Evolutionary conservation across 2,113 vertebrate genomes (phyloP).

Genomic region (Oenanthe melanoleuca): DNA sequence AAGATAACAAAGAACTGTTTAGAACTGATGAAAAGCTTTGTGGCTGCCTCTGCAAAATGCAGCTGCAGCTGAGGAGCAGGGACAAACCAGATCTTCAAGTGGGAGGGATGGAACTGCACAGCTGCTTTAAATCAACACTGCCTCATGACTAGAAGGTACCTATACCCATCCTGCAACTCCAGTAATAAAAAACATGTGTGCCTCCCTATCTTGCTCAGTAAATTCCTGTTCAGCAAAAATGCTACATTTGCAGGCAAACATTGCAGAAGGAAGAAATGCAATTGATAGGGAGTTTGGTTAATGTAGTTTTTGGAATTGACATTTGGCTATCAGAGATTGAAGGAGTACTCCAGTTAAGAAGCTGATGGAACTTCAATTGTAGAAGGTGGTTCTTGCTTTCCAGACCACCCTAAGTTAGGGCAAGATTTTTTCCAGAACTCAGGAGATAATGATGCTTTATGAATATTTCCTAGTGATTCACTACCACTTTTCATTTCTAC

Average conservation of each 20-base stretch:
- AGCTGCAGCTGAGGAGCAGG: neutral
- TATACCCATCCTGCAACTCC: neutral
- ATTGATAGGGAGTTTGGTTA: neutral
- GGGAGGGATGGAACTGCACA: neutral
- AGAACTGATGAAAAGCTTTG: neutral
- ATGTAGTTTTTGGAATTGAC: neutral
- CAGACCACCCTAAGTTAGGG: neutral
- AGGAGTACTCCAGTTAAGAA: neutral
- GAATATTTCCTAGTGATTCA: neutral
- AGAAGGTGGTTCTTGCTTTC: neutral
- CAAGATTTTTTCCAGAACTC: neutral
- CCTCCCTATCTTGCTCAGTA: neutral
- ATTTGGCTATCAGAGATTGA: neutral
- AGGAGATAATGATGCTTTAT: neutral
- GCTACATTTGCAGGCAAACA: neutral
- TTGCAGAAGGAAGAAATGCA: neutral
- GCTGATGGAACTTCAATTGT: neutral
- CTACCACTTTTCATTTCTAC: neutral
- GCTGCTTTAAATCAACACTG: neutral
- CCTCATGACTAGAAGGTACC: neutral
- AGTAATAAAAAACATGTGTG: neutral
- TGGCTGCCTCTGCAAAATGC: neutral
- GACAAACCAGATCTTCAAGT: neutral
- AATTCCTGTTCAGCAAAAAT: neutral
- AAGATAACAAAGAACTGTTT: neutral